Evolutionary conservation across 2,113 vertebrate species (phyloP).

Genomic region (Calyptommatus sinebrachiatus): DNA sequence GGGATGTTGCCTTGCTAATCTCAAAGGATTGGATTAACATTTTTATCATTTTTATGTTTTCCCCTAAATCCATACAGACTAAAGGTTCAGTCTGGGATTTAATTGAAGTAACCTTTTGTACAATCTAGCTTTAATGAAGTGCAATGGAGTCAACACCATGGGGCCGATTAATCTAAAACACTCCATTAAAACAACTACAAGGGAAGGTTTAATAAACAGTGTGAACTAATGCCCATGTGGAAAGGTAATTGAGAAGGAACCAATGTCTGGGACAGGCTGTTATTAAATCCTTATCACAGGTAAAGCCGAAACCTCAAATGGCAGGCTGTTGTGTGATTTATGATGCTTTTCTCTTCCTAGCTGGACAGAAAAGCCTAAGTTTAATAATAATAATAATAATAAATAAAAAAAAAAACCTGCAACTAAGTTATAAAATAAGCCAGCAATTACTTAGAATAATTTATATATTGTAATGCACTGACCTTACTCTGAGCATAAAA

Average conservation of each 20-base stretch:
- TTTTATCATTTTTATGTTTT: constrained; percentile 59
- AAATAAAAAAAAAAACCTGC: constrained; percentile 74
- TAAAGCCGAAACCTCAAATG: constrained; percentile 75
- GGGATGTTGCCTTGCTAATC: constrained; percentile 71
- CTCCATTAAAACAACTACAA: constrained; percentile 82
- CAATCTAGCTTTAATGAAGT: constrained; percentile 82
- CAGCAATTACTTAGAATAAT: constrained; percentile 85
- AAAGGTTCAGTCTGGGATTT: constrained; percentile 75
- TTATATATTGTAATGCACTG: constrained; percentile 80
- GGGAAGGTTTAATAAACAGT: constrained; percentile 85
- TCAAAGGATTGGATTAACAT: constrained; percentile 69
- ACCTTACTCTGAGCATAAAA: constrained; percentile 81
- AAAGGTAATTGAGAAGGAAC: constrained; percentile 81
- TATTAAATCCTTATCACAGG: constrained; percentile 82
- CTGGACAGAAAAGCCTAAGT: constrained; percentile 74
- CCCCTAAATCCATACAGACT: constrained; percentile 72
- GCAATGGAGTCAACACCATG: constrained; percentile 80
- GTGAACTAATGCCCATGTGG: constrained; percentile 82
- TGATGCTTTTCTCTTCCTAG: constrained; percentile 67
- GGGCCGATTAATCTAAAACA: constrained; percentile 83
- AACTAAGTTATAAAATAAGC: constrained; percentile 80
- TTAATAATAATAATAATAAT: constrained; percentile 73
- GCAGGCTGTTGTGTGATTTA: constrained; percentile 76
- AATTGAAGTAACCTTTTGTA: constrained; percentile 84
- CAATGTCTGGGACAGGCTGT: constrained; percentile 73